Evolutionary conservation across 2,888 invertebrate species (phyloP).

Genomic region (Drosophila paramelanica): DNA sequence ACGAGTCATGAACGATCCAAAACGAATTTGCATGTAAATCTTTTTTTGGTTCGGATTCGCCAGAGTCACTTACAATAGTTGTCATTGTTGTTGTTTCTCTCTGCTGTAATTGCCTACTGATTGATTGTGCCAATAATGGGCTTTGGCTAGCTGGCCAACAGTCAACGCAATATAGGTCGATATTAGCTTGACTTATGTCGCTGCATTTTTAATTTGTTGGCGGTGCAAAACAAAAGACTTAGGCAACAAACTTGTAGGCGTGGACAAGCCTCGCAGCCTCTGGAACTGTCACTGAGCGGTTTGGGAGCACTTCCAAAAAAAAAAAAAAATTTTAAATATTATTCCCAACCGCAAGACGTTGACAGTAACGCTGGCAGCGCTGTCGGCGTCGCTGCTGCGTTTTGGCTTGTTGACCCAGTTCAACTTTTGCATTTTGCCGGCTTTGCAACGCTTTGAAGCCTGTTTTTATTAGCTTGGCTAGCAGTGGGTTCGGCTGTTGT

Average conservation of each 20-base stretch:
- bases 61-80: constrained; percentile 7
- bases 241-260: constrained; percentile 66
- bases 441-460: constrained; percentile 67
- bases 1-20: constrained; percentile 66
- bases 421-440: constrained; percentile 84
- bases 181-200: constrained; percentile 43
- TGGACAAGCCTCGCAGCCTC: constrained; percentile 1
- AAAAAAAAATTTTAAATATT: background rate
- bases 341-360: constrained; percentile 36
- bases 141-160: constrained; percentile 23
- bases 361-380: constrained; percentile 31
- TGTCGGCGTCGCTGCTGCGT: constrained; percentile 57
- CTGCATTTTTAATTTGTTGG: constrained; percentile 21
- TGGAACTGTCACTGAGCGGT: constrained; percentile 27
- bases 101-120: constrained; percentile 49
- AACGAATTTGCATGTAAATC: constrained; percentile 64
- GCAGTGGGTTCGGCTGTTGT: constrained; percentile 56
- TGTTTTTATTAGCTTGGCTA: constrained; percentile 79
- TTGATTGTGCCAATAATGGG: constrained; percentile 42
- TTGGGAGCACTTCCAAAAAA: constrained; percentile 13
- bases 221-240: constrained; percentile 68
- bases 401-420: constrained; percentile 84
- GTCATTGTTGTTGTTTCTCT: constrained; percentile 4
- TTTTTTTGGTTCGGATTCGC: constrained; percentile 16
- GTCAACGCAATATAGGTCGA: constrained; percentile 14